phyloP scores from a whole-genome alignment of 1,140 invertebrate species.

The Belonocnema kinseyi region DNA sequence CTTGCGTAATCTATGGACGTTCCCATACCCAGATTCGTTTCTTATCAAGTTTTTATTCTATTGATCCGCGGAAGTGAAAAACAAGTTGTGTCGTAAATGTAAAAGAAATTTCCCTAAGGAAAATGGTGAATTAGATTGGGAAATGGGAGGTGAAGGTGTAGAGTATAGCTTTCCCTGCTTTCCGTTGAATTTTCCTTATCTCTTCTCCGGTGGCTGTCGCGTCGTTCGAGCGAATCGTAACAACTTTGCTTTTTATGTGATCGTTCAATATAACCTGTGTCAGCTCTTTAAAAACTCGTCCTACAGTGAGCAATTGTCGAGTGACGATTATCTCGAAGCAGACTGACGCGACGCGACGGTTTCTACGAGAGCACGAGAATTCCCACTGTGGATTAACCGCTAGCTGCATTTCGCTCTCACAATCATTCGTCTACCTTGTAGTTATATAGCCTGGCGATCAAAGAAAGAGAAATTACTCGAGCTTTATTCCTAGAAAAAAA shows the following conservation, averaged over 20 bases:
- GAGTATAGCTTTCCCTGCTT: constrained; percentile 1
- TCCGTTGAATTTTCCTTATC: constrained; percentile 28
- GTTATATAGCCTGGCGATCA: background rate
- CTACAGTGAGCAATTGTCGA: constrained; percentile 30
- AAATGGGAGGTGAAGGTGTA: constrained; percentile 24
- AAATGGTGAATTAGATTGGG: constrained; percentile 21
- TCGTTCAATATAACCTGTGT: constrained; percentile 29
- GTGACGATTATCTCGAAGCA: constrained; percentile 24
- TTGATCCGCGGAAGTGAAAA: constrained; percentile 8
- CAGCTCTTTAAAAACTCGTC: constrained; percentile 29
- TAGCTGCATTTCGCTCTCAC: constrained; percentile 7
- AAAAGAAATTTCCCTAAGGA: constrained; percentile 20
- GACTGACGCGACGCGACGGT: background rate
- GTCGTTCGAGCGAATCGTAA: constrained; percentile 23
- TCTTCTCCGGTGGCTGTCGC: constrained; percentile 1
- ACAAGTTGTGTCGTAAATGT: background rate
- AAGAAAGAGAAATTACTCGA: constrained; percentile 10
- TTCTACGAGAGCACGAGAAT: background rate
- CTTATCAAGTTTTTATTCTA: background rate
- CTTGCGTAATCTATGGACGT: too few species aligned
- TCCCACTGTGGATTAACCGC: constrained; percentile 8
- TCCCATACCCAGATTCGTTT: background rate
- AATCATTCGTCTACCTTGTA: background rate
- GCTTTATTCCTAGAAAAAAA: background rate
- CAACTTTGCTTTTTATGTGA: constrained; percentile 28